A percentile compares a stretch with the other conserved stretches of the same genome.
These are phyloP conservation scores for Callyntrura guangdongensis DNA, from an alignment of 2,888 invertebrate species.

Conservation along the genomic window DNA sequence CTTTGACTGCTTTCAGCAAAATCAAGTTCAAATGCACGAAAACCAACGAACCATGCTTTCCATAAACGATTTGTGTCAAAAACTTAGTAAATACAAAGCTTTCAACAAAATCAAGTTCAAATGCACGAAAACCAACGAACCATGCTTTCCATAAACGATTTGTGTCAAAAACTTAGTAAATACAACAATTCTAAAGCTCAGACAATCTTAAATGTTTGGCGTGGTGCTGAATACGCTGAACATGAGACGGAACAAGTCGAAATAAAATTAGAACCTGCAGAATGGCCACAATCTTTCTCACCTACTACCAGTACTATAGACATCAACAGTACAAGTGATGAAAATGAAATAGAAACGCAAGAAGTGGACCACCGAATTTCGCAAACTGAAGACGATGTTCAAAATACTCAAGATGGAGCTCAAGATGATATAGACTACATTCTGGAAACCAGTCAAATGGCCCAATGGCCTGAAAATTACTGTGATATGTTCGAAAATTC, in stretches of 20 bases:
- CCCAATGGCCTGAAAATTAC: not conserved
- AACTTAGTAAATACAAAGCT: too few relatives aligned
- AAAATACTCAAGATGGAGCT: not conserved
- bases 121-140: not conserved
- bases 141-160: slow-evolving; percentile 24
- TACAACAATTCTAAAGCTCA: slow-evolving; percentile 38
- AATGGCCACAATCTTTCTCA: not conserved
- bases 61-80: slow-evolving; percentile 25
- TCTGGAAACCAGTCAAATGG: not conserved
- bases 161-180: slow-evolving; percentile 13
- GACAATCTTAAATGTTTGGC: slow-evolving; percentile 70
- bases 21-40: slow-evolving; percentile 1
- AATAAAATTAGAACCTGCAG: not conserved
- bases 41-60: not conserved
- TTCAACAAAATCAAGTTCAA: slow-evolving; percentile 49
- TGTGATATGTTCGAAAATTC: not conserved
- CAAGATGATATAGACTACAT: not conserved
- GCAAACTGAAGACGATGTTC: not conserved
- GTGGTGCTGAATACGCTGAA: slow-evolving; percentile 3
- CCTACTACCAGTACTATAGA: not conserved
- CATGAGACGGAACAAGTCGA: slow-evolving; percentile 20
- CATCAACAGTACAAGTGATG: not conserved
- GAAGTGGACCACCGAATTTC: not conserved
- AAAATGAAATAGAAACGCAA: not conserved
- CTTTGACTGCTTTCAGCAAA: slow-evolving; percentile 67